phyloP scores from a whole-genome alignment of 2,888 invertebrate species.

The Mesochorus sp. region DNA sequence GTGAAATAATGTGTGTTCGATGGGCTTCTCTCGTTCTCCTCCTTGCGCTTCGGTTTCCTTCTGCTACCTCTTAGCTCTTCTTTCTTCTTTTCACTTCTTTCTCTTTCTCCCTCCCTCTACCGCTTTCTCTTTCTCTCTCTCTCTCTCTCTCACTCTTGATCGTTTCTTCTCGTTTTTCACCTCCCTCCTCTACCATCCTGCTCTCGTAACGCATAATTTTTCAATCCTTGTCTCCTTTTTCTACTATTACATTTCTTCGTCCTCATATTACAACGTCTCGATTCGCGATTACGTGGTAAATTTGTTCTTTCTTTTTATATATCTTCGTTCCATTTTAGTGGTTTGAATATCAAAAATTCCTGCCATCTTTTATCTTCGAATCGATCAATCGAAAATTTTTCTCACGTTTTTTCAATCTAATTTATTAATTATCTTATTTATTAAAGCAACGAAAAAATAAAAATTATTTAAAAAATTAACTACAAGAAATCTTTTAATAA shows the following conservation, averaged over 20 bases:
- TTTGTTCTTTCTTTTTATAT: background rate
- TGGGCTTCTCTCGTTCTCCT: constrained; percentile 44
- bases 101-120: constrained; percentile 39
- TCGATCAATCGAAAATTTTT: too few relatives aligned
- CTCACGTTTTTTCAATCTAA: too few relatives aligned
- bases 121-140: too few relatives aligned
- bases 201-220: constrained; percentile 21
- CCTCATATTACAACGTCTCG: background rate
- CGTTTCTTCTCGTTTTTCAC: constrained; percentile 21
- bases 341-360: too few relatives aligned
- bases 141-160: constrained; percentile 22
- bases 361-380: too few relatives aligned
- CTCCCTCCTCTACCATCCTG: constrained; percentile 4
- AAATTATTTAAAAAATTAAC: too few relatives aligned
- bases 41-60: constrained; percentile 50
- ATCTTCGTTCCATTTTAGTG: background rate
- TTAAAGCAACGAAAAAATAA: too few relatives aligned
- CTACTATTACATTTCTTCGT: constrained; percentile 3
- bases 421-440: too few relatives aligned
- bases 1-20: constrained; percentile 69
- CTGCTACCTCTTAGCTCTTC: constrained; percentile 39
- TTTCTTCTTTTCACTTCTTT: constrained; percentile 46
- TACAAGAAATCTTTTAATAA: too few relatives aligned
- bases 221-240: background rate
- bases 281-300: background rate